These are phyloP conservation scores for Pterostichus madidus DNA, from an alignment of 2,888 invertebrate species.

Conservation along the genomic window DNA sequence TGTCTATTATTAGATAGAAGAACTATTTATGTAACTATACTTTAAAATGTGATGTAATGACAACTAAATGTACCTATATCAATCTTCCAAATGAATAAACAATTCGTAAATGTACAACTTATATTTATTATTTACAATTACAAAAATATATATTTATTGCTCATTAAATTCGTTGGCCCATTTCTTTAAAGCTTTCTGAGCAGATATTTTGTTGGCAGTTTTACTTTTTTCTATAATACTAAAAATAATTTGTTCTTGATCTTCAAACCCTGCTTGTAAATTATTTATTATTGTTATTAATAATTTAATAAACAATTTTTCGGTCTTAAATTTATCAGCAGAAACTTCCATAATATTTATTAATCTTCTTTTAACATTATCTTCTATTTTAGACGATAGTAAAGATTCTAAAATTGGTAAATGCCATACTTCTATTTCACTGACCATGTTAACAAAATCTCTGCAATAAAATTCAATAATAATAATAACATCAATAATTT, in stretches of 20 bases:
- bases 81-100: conserved; percentile 28
- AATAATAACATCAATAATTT: background rate
- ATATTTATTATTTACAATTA: no score
- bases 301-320: conserved; percentile 68
- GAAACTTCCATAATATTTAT: conserved; percentile 64
- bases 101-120: background rate
- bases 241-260: conserved; percentile 50
- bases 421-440: conserved; percentile 42
- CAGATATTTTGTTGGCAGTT: conserved; percentile 53
- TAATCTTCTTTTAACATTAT: conserved; percentile 42
- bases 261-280: conserved; percentile 57
- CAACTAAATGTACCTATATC: conserved; percentile 26
- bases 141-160: conserved; percentile 24
- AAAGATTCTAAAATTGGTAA: conserved; percentile 53
- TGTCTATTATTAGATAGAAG: conserved; percentile 28
- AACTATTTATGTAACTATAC: conserved; percentile 26
- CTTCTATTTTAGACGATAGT: conserved; percentile 24
- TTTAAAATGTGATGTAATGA: conserved; percentile 36
- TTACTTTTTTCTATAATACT: conserved; percentile 59
- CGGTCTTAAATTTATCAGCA: conserved; percentile 65
- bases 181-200: conserved; percentile 45
- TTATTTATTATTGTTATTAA: conserved; percentile 66
- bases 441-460: conserved; percentile 44
- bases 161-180: conserved; percentile 40
- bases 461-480: conserved; percentile 48